Evolutionary conservation across 2,797 vertebrate genomes (phyloP).

Genomic region (Rhyacichthys aspro): DNA sequence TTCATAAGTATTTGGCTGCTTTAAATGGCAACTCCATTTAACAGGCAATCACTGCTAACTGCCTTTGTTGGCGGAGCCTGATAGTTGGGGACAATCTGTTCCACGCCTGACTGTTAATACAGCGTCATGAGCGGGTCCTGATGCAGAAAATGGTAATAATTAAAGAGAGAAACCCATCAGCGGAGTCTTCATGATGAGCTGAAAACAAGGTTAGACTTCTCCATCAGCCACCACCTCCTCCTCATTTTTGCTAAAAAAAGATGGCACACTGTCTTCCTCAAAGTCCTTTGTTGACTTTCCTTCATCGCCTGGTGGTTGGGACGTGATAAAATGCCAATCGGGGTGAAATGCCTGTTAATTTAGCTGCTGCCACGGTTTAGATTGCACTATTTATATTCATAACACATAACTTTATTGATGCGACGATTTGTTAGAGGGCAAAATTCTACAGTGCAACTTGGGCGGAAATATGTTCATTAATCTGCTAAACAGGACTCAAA

Average conservation of each 20-base stretch:
- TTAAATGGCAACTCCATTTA: constrained; percentile 87
- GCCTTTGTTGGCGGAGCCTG: constrained; percentile 80
- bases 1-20: constrained; percentile 85
- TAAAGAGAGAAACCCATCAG: constrained; percentile 76
- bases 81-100: constrained; percentile 80
- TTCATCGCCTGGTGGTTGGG: constrained; percentile 49
- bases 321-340: constrained; percentile 73
- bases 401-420: constrained; percentile 75
- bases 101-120: constrained; percentile 77
- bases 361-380: constrained; percentile 66
- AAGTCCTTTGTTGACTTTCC: constrained; percentile 69
- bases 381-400: constrained; percentile 76
- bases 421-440: constrained; percentile 76
- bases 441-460: constrained; percentile 70
- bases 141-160: constrained; percentile 80
- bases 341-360: constrained; percentile 74
- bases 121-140: constrained; percentile 70
- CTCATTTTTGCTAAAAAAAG: constrained; percentile 45
- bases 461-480: constrained; percentile 77
- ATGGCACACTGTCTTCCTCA: constrained; percentile 31
- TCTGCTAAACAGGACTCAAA: constrained; percentile 66
- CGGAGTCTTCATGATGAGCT: constrained; percentile 67
- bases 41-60: constrained; percentile 85
- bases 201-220: constrained; percentile 52
- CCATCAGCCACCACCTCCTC: neutral